Evolutionary conservation across 2,888 invertebrate species (phyloP).

Genomic region (Sycophila texana): DNA sequence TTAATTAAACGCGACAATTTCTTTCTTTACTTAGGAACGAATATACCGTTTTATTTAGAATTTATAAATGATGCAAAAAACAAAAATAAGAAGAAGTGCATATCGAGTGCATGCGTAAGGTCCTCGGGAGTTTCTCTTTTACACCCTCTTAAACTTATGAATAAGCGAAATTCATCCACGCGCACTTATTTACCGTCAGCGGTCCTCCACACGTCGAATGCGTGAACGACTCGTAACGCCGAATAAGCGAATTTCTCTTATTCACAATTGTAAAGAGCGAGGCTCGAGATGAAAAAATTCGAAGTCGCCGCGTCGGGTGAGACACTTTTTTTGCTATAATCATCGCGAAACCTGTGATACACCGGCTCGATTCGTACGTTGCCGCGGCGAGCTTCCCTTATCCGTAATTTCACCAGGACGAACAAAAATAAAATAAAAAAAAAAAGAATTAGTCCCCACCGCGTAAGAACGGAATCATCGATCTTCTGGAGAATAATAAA

Average conservation of each 20-base stretch:
- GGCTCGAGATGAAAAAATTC: slow-evolving; percentile 14
- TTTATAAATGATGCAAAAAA: slow-evolving; percentile 20
- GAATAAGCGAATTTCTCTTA: background rate
- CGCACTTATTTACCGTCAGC: too few relatives aligned
- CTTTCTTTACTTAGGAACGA: slow-evolving; percentile 14
- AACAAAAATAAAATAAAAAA: too few relatives aligned
- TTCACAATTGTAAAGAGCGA: background rate
- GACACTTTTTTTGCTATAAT: slow-evolving; percentile 42
- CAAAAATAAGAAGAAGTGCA: background rate
- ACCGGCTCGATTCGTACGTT: slow-evolving; percentile 41
- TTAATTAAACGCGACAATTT: slow-evolving; percentile 12
- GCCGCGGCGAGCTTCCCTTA: slow-evolving; percentile 14
- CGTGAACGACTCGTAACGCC: too few relatives aligned
- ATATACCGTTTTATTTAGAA: slow-evolving; percentile 22
- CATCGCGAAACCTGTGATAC: slow-evolving; percentile 52
- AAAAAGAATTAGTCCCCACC: too few relatives aligned
- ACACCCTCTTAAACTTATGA: too few relatives aligned
- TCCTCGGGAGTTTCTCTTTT: background rate
- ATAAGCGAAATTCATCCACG: too few relatives aligned
- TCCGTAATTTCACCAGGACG: background rate
- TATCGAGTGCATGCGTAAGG: background rate
- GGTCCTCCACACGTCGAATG: too few relatives aligned
- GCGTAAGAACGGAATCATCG: too few relatives aligned
- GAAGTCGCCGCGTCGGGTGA: background rate
- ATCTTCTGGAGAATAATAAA: background rate